phyloP scores from a whole-genome alignment of 2,797 vertebrate species.

The Pygocentrus nattereri region DNA sequence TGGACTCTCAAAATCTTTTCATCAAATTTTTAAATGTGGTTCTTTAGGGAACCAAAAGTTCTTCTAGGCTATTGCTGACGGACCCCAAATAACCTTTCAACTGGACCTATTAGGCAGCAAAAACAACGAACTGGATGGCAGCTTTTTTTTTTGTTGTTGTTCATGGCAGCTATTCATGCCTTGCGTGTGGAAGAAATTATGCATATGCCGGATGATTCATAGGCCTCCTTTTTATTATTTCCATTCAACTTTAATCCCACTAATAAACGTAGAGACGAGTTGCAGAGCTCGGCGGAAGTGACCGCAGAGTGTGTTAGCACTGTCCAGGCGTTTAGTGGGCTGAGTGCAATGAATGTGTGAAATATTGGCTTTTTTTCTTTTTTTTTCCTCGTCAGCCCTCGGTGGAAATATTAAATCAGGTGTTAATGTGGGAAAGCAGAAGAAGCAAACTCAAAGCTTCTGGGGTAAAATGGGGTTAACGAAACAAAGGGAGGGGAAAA shows the following conservation, averaged over 20 bases:
- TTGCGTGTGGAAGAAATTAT: conserved; percentile 47
- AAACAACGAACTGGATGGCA: background rate
- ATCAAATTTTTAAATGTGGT: too few relatives aligned
- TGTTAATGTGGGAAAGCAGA: conserved; percentile 17
- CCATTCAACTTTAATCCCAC: background rate
- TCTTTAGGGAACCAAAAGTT: too few relatives aligned
- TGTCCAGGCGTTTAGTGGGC: background rate
- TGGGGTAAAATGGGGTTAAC: conserved; percentile 20
- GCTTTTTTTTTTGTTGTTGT: background rate
- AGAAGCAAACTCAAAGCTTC: background rate
- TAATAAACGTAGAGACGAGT: background rate
- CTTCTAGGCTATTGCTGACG: too few relatives aligned
- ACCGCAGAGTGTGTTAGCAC: background rate
- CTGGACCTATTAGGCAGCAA: conserved; percentile 44
- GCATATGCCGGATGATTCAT: conserved; percentile 14
- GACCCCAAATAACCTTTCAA: too few relatives aligned
- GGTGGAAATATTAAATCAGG: conserved; percentile 30
- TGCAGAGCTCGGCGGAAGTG: background rate
- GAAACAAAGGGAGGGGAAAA: conserved; percentile 18
- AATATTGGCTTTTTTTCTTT: background rate
- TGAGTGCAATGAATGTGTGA: background rate
- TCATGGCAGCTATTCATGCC: background rate
- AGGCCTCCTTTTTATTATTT: conserved; percentile 1
- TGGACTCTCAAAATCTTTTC: too few relatives aligned
- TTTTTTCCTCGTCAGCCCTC: background rate